Evolutionary conservation across 2,113 vertebrate species (phyloP).

Genomic region (Atractosteus spatula): DNA sequence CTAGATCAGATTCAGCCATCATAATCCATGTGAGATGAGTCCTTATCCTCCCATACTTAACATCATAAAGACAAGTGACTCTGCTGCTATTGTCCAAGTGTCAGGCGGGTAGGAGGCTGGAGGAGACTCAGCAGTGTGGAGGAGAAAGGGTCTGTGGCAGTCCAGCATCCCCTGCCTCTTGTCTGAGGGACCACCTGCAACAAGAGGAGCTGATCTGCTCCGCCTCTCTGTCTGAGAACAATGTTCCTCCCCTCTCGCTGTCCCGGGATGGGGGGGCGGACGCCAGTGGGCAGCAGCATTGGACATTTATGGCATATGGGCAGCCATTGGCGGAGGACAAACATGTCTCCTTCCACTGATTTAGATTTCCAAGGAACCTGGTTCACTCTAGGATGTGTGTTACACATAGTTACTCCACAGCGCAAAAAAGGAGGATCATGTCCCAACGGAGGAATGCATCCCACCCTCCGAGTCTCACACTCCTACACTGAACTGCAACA

Average conservation of each 20-base stretch:
- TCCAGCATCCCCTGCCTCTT: neutral
- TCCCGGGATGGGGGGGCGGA: neutral
- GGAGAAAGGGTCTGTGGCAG: neutral
- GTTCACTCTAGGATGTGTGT: neutral
- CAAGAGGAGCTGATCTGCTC: neutral
- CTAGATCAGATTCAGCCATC: no score
- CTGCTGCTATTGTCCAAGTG: no score
- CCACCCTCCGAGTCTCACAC: no score
- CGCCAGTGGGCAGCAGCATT: neutral
- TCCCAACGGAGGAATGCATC: no score
- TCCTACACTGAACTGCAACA: no score
- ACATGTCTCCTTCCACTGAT: neutral
- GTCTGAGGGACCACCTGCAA: conserved; percentile 2
- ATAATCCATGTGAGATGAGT: no score
- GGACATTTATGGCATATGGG: conserved; percentile 8
- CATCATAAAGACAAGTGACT: no score
- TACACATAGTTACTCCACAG: neutral
- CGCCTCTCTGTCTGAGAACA: neutral
- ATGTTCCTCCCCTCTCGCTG: neutral
- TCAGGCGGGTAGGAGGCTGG: no score
- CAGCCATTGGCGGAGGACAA: neutral
- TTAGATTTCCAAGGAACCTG: neutral
- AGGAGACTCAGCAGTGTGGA: neutral
- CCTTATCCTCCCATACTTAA: no score
- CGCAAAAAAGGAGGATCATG: neutral